phyloP scores from a whole-genome alignment of 2,797 vertebrate species.

The Coregonus sp. region DNA sequence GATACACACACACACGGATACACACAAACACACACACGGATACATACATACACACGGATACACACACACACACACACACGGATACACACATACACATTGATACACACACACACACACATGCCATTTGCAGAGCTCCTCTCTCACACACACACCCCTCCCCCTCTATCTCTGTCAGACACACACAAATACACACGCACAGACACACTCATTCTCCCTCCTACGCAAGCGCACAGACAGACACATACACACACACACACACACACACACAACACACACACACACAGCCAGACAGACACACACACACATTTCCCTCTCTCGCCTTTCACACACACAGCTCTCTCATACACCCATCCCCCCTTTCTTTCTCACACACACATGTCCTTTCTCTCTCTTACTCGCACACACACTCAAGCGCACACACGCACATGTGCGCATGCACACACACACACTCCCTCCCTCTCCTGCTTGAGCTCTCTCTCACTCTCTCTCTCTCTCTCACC shows the following conservation, averaged over 20 bases:
- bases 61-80: slow-evolving; percentile 34
- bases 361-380: slow-evolving; percentile 51
- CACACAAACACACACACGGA: slow-evolving; percentile 44
- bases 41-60: slow-evolving; percentile 40
- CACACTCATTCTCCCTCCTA: slow-evolving; percentile 26
- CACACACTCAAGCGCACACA: slow-evolving; percentile 50
- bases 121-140: slow-evolving; percentile 16
- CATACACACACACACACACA: slow-evolving; percentile 18
- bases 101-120: slow-evolving; percentile 14
- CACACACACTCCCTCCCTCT: slow-evolving; percentile 18
- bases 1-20: slow-evolving; percentile 35
- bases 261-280: slow-evolving; percentile 25
- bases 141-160: slow-evolving; percentile 31
- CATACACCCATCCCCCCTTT: slow-evolving; percentile 44
- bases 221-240: slow-evolving; percentile 11
- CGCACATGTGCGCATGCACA: slow-evolving; percentile 41
- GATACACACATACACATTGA: slow-evolving; percentile 8
- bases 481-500: neutral
- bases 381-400: slow-evolving; percentile 51
- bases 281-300: slow-evolving; percentile 24
- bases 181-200: slow-evolving; percentile 13
- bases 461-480: neutral
- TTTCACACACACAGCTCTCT: slow-evolving; percentile 43
- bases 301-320: slow-evolving; percentile 52
- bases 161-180: slow-evolving; percentile 25